Conservation (phyloP, 92 coral and sea anemone genomes). For the Metridium senile region DNA sequence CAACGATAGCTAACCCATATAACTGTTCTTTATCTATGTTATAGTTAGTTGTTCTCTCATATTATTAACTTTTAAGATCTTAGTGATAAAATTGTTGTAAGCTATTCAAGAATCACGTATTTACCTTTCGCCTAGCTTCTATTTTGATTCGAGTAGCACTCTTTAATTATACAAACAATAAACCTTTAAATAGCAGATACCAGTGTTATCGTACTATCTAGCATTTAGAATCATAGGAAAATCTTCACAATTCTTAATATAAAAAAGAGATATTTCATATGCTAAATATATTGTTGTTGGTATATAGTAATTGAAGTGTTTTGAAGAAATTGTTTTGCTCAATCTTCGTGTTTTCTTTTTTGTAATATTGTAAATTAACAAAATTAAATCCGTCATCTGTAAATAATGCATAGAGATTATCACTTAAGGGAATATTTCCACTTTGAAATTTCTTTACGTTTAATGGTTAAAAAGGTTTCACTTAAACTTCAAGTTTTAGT, state of each 20-base stretch:
- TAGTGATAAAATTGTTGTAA: background rate
- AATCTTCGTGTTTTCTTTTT: background rate
- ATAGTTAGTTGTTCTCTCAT: background rate
- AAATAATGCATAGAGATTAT: background rate
- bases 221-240: too few species aligned
- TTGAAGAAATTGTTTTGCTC: background rate
- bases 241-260: too few species aligned
- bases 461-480: too few species aligned
- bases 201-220: too few species aligned
- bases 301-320: too few species aligned
- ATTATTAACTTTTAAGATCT: slow-evolving; percentile 9
- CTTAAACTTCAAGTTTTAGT: too few species aligned
- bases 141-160: background rate
- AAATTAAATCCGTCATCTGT: background rate
- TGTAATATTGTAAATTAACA: background rate
- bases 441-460: too few species aligned
- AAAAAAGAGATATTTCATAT: too few species aligned
- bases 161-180: too few species aligned
- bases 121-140: background rate
- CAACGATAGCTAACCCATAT: too few species aligned
- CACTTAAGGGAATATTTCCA: background rate
- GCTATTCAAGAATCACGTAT: background rate
- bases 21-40: background rate
- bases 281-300: too few species aligned
- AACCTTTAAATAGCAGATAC: too few species aligned